A percentile compares a stretch with the other conserved stretches of the same genome.
Conservation (phyloP, 2,113 vertebrate genomes). For the Quiscalus mexicanus region DNA sequence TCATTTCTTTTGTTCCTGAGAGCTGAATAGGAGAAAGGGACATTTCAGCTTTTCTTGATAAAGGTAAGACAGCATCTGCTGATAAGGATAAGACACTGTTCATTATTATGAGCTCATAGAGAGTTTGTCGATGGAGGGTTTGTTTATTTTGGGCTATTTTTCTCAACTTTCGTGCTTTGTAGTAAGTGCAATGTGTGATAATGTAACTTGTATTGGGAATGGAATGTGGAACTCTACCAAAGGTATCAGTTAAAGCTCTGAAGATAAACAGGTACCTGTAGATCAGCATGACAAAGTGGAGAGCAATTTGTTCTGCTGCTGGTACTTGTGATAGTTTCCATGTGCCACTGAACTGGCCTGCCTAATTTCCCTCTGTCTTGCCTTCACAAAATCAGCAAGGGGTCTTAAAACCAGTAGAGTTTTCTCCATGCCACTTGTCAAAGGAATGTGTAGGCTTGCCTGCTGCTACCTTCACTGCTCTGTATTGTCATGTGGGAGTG, state of each 20-base stretch:
- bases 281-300: constrained; percentile 59
- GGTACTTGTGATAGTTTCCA: constrained; percentile 27
- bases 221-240: constrained; percentile 46
- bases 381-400: background rate
- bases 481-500: fast-evolving
- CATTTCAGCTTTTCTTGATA: constrained; percentile 52
- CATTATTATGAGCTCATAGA: constrained; percentile 20
- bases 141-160: constrained; percentile 32
- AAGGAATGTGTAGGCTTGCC: background rate
- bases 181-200: constrained; percentile 43
- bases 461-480: background rate
- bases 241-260: constrained; percentile 53
- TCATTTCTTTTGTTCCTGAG: constrained; percentile 50
- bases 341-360: background rate
- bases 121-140: constrained; percentile 46
- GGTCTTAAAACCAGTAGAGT: background rate
- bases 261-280: constrained; percentile 67
- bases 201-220: constrained; percentile 22
- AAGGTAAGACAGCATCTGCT: constrained; percentile 64
- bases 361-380: background rate
- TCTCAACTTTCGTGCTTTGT: constrained; percentile 38
- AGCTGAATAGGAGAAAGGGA: constrained; percentile 51
- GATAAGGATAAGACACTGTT: constrained; percentile 58
- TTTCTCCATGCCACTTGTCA: background rate
- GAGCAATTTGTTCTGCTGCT: constrained; percentile 32